Base-by-base conservation (phyloP, 1,140 invertebrate species). In the Leptinotarsa texana region DNA sequence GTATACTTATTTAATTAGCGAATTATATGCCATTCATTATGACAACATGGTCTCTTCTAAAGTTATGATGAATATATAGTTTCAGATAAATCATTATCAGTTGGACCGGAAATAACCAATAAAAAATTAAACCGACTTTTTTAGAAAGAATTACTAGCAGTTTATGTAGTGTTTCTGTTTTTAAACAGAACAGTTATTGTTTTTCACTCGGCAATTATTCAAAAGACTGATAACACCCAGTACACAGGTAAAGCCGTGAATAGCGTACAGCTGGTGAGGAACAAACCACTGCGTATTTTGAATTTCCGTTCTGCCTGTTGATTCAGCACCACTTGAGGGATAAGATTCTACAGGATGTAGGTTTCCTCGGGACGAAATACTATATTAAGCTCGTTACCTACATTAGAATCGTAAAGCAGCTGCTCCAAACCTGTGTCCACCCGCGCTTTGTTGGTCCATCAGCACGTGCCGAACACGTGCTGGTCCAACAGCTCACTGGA, bases 351-450 rank as follows among this genome's bases (percentile, higher is more conserved):
- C 80, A 77, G 81, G 81, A 82, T 80, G 75, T 82, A 80, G 72
- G 77, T 80, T 80, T 81, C 79, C 80, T 81, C 75, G 57, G 57
- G 63, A 80, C 76, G 79, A 81, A 81, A 81, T 75, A 77, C 77
- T 80, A 81, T 81, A 81, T 81, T 80, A 80, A 81, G 79, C 75
- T 76, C 78, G 75, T 82, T 80, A 81, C 80, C 81, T 81, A 80
- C 74, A 76, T 80, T 74, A 75, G 67, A 72, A 57, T 21, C 18
- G 48, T 18, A 21, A 21, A 65, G 72, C 75, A 71, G 75, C 81
- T 80, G 81, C 80, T 80, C 78, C 79, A 78, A 80, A 81, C 81
- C 81, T 82, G 81, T 80, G 77, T 81, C 77, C 80, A 77, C 75
- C 77, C 72, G 65, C 69, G 75, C 57, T 72, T 69, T 70, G 75